A percentile compares a stretch with the other conserved stretches of the same genome.
Conservation (phyloP, 2,113 vertebrate species). For the Prunella fulvescens region DNA sequence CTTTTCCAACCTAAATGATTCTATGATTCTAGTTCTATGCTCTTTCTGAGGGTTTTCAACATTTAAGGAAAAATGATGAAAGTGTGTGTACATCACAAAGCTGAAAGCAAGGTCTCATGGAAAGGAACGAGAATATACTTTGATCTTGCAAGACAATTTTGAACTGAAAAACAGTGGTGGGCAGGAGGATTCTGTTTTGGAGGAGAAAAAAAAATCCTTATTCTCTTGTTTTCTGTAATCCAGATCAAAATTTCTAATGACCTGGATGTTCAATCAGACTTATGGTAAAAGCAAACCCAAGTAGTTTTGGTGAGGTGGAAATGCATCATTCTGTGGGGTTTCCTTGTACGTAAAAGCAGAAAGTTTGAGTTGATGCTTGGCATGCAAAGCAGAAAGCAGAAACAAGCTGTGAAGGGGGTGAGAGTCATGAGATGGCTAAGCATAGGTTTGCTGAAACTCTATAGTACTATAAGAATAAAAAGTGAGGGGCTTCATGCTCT, state of each 20-base stretch:
- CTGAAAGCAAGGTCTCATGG: neutral
- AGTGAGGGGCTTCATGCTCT: neutral
- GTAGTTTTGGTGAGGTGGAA: neutral
- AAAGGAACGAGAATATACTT: neutral
- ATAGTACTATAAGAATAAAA: neutral
- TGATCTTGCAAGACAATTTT: neutral
- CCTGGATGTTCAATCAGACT: neutral
- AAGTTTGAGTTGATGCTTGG: neutral
- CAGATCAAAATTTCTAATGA: neutral
- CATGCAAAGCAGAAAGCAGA: neutral
- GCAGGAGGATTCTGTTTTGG: neutral
- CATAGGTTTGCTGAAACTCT: neutral
- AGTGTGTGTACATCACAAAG: neutral
- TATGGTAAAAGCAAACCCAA: neutral
- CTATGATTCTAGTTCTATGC: neutral
- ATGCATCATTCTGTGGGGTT: neutral
- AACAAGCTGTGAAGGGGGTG: neutral
- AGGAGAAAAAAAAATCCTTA: neutral
- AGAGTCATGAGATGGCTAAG: neutral
- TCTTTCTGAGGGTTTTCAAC: neutral
- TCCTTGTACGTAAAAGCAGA: neutral
- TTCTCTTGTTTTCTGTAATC: neutral
- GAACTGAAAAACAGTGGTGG: neutral
- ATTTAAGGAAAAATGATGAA: neutral
- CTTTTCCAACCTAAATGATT: neutral